Conservation (phyloP, 2,113 vertebrate species). For the Tragelaphus strepsiceros region DNA sequence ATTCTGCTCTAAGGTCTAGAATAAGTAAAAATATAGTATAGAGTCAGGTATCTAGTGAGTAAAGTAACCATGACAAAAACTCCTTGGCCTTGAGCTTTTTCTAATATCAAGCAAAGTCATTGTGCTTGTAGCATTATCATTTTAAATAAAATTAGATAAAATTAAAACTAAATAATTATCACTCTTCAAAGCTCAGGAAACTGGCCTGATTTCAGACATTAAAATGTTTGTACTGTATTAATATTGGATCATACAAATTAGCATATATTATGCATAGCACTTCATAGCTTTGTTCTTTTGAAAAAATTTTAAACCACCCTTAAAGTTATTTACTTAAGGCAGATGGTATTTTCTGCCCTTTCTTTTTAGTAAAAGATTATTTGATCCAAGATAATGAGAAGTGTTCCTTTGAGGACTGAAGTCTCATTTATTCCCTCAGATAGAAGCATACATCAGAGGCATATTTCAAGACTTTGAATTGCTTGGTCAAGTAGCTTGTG, state of each 20-base stretch:
- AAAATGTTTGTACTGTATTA: conserved; percentile 36
- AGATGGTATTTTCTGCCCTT: conserved; percentile 40
- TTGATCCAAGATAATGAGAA: conserved; percentile 42
- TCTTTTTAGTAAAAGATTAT: conserved; percentile 20
- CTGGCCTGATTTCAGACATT: conserved; percentile 6
- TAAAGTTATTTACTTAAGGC: conserved; percentile 32
- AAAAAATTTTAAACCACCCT: neutral
- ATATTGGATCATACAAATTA: conserved; percentile 26
- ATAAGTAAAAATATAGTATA: neutral
- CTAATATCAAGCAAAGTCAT: neutral
- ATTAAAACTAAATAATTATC: conserved; percentile 39
- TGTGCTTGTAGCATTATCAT: neutral
- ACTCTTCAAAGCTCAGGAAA: conserved; percentile 6
- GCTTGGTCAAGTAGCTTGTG: neutral
- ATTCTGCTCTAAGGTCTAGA: neutral
- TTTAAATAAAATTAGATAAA: conserved; percentile 39
- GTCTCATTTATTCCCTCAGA: neutral
- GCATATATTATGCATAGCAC: neutral
- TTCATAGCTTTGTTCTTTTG: conserved; percentile 32
- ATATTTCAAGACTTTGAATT: neutral
- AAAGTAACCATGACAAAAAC: neutral
- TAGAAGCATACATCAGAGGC: neutral
- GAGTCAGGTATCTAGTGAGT: neutral
- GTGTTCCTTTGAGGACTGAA: neutral
- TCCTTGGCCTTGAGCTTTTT: neutral